Conservation (phyloP, 2,888 invertebrate species). For the Poecilobothrus nobilitatus region DNA sequence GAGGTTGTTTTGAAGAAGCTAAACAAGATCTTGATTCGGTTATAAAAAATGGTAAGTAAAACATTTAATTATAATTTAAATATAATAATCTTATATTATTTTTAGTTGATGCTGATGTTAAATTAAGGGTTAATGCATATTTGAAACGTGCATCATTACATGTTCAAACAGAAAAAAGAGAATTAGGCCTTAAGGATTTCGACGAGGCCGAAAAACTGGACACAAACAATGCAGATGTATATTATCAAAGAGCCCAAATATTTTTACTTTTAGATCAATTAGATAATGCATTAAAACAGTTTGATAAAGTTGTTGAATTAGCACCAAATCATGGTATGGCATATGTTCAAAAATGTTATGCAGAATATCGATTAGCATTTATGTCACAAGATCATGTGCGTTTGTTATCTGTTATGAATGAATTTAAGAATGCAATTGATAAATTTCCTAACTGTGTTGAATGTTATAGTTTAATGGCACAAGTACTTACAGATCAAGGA, state of each 20-base stretch:
- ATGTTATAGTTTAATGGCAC: slow-evolving; percentile 80
- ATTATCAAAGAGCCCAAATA: slow-evolving; percentile 87
- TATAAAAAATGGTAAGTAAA: slow-evolving; percentile 49
- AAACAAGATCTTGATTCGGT: slow-evolving; percentile 62
- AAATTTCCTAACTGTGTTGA: slow-evolving; percentile 80
- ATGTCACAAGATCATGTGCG: slow-evolving; percentile 52
- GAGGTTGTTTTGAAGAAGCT: slow-evolving; percentile 66
- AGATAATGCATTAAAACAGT: slow-evolving; percentile 72
- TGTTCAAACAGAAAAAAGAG: slow-evolving; percentile 68
- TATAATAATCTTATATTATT: slow-evolving; percentile 1
- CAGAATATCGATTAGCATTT: slow-evolving; percentile 68
- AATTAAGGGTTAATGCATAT: slow-evolving; percentile 71
- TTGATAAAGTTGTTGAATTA: slow-evolving; percentile 70
- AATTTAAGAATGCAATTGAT: slow-evolving; percentile 66
- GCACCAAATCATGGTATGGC: slow-evolving; percentile 80
- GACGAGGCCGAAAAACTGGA: slow-evolving; percentile 65
- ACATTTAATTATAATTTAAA: neutral
- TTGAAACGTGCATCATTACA: slow-evolving; percentile 80
- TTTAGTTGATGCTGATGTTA: slow-evolving; percentile 47
- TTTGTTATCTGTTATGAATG: slow-evolving; percentile 56
- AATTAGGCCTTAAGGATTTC: slow-evolving; percentile 71
- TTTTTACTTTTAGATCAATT: slow-evolving; percentile 72
- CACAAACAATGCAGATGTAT: slow-evolving; percentile 77
- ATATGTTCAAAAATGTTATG: slow-evolving; percentile 83
- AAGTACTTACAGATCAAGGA: slow-evolving; percentile 79